Base-by-base conservation (phyloP, 2,113 vertebrate species). In the Silurus glanis region DNA sequence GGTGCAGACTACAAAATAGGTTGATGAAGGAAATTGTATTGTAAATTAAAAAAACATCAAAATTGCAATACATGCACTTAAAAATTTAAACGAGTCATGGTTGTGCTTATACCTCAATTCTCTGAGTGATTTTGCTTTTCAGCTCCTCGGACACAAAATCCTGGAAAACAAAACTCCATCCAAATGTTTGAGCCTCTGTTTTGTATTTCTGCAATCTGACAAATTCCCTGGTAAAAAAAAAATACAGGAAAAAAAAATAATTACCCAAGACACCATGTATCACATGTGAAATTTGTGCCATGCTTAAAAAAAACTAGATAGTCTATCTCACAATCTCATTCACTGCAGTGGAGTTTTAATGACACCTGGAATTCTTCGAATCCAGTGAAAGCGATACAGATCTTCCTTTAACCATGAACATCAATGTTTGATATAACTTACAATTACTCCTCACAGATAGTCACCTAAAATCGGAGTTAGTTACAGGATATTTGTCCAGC, bases 151-250 rank as follows among this genome's bases (percentile, higher is more conserved):
- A 89, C 51, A 99, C 97, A 61, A 99, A 98, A 90, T 99, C 97
- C 90, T 99, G 96, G 92, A 99, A 99, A 85, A 99, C 98, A 92
- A 99, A 99, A 92, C 98, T 99, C 97, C 98, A 99, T 2, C 97
- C 97, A 72, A 98, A 99, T 0, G 49, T 90, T 93, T 99, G 97
- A 0, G 98, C 98, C 92, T 99, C 98, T 0, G 97, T 98, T 94
- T 93, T 97, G 91, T 97, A 99, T 85, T 97, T 99, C 82, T 94
- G 92, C 2, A 94, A 92, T 91, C 95, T 95, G 64, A 98, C 96
- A 92, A 99, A 99, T 56, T 97, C 96, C 94, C 98, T 99, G 93
- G 19, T 67, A 55, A 80, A 83, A 0, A 21, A 28, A 67, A 16
- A 28, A 80, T 3, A 6, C 12, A 45, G 45, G n/a, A 59, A 84